These are phyloP conservation scores for Enteromius argenteus DNA, from an alignment of 2,797 vertebrate species.

Conservation along the genomic window DNA sequence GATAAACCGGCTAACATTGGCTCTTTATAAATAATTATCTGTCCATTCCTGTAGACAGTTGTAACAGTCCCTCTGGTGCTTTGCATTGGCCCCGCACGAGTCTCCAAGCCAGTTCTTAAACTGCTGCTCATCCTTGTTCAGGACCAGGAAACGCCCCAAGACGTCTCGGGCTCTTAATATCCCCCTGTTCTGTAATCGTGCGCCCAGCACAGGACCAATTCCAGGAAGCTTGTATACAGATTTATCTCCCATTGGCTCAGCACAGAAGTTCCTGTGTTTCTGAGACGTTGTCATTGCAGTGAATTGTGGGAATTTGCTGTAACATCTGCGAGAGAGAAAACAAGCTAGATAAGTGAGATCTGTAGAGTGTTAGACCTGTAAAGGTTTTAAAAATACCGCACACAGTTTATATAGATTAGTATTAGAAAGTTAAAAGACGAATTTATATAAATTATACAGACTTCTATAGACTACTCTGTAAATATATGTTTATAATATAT, in stretches of 20 bases:
- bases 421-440: not conserved
- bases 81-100: not conserved
- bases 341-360: no score
- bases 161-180: not conserved
- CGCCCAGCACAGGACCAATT: conserved; percentile 13
- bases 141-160: conserved; percentile 3
- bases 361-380: not conserved
- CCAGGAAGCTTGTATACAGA: conserved; percentile 20
- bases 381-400: not conserved
- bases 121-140: conserved; percentile 20
- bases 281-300: not conserved
- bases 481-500: no score
- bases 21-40: not conserved
- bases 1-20: not conserved
- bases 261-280: conserved; percentile 21
- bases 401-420: not conserved
- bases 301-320: not conserved
- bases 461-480: not conserved
- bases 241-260: conserved; percentile 27
- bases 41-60: conserved; percentile 27
- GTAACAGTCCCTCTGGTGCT: conserved; percentile 16
- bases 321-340: not conserved
- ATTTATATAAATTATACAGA: not conserved
- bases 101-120: conserved; percentile 36
- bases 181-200: conserved; percentile 1